Percentiles rank a stretch among this genome's conserved stretches.
Conservation (phyloP, 1,140 invertebrate species). For the Nymphalis io region DNA sequence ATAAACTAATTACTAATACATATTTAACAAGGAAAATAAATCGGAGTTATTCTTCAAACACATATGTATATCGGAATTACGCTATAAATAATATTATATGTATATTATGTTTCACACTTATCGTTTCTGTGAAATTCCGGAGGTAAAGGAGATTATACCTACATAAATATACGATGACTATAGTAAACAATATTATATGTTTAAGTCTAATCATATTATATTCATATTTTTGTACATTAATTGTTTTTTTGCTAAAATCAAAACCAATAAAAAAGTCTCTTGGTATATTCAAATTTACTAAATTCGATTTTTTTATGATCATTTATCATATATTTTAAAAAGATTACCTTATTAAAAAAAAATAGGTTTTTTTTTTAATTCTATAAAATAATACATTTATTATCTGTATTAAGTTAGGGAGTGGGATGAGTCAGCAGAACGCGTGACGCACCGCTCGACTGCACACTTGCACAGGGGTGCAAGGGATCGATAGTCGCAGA, state of each 20-base stretch:
- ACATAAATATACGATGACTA: not conserved
- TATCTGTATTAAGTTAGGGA: constrained; percentile 26
- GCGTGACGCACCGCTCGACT: constrained; percentile 29
- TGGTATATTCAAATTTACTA: too few relatives aligned
- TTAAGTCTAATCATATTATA: too few relatives aligned
- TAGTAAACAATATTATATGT: too few relatives aligned
- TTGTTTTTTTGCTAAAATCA: too few relatives aligned
- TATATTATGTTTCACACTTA: not conserved
- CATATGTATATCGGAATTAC: not conserved
- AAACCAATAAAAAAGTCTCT: too few relatives aligned
- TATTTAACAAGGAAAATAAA: not conserved
- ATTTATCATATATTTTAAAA: too few relatives aligned
- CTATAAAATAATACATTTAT: not conserved
- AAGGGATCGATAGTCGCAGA: constrained; percentile 40
- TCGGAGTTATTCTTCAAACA: not conserved
- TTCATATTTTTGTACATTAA: too few relatives aligned
- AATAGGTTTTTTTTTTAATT: not conserved
- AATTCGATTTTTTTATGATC: too few relatives aligned
- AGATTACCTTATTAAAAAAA: not conserved
- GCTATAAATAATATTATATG: not conserved
- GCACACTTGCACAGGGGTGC: constrained; percentile 30
- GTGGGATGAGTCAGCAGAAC: constrained; percentile 35
- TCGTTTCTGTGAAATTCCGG: not conserved
- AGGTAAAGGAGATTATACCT: not conserved
- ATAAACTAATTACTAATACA: not conserved